These are phyloP conservation scores for Barnardius zonarius DNA, from an alignment of 2,113 vertebrate species.

Conservation along the genomic window DNA sequence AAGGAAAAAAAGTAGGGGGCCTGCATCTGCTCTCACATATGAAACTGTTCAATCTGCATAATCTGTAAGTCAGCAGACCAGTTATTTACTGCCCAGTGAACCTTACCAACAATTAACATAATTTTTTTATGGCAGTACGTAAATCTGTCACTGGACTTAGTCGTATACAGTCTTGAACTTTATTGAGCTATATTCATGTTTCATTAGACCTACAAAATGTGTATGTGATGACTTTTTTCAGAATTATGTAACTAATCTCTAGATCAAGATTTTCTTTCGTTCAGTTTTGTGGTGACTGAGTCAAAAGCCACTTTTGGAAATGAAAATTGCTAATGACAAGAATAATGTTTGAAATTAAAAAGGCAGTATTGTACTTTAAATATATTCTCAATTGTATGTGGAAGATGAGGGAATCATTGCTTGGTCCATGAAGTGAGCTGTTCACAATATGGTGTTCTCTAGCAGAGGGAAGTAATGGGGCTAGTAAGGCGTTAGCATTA, in stretches of 20 bases:
- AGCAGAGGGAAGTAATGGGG: slow-evolving; percentile 70
- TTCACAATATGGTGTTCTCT: slow-evolving; percentile 72
- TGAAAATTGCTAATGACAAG: background rate
- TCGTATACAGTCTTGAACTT: background rate
- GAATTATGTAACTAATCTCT: background rate
- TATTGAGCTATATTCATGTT: background rate
- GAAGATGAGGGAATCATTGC: slow-evolving; percentile 75
- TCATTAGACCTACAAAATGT: background rate
- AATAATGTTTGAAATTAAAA: background rate
- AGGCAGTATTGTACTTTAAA: background rate
- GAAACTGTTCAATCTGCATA: background rate
- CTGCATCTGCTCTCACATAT: background rate
- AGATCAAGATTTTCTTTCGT: background rate
- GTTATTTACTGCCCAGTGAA: background rate
- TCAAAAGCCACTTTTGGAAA: background rate
- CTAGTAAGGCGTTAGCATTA: background rate
- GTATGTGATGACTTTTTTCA: background rate
- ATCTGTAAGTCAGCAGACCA: background rate
- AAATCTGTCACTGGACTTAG: background rate
- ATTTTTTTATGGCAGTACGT: background rate
- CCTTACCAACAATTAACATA: background rate
- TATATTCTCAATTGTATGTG: slow-evolving; percentile 24
- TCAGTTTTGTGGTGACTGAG: background rate
- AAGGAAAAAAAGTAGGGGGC: background rate
- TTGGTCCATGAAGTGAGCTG: slow-evolving; percentile 77